Evolutionary conservation across 2,797 vertebrate species (phyloP), one percentile per base, ranked within the genome.

Genomic region (Neostethus bicornis): DNA sequence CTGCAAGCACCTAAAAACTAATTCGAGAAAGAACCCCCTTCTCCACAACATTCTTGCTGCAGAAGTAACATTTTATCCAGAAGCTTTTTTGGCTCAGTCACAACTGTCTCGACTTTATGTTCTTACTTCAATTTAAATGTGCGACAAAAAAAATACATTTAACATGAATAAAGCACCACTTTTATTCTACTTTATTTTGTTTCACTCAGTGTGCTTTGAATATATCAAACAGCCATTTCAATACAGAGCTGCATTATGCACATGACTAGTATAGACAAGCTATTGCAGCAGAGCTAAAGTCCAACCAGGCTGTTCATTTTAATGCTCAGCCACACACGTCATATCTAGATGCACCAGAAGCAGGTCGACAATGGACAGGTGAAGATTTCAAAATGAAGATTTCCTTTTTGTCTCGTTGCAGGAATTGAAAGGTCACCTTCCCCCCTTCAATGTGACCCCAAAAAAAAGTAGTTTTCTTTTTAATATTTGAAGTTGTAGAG

Each of bases 351-450:
- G 73, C 62, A 83, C 61, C 74, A 70, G 75, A 85, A 81, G 75
- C 77, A 87, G 87, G 71, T 78, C 76, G 74, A 80, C 77, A 32
- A 72, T 77, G 79, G 67, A 80, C 73, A 79, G 23, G 29, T 73
- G 53, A 57, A 77, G 77, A 86, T 84, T 78, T 84, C 77, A 90
- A 89, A 89, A 87, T 86, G 80, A n/a, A n/a, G n/a, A n/a, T 81
- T 81, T 85, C 76, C 65, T 74, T 70, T 66, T 68, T 60, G 50
- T 81, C 77, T 85, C 86, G 83, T 82, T 75, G 79, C 80, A 89
- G 85, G 87, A 86, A 81, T 79, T 73, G 75, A 85, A 92, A 91
- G 91, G 91, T 89, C 80, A 80, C 89, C 71, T 80, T 82, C 86
- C 80, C 8, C 7, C 16, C 16, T 6, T 7, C 71, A 66, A 44